A percentile compares a stretch with the other conserved stretches of the same genome.
These are phyloP conservation scores for Branchellion lobata DNA, from an alignment of 2,888 invertebrate genomes.

Conservation along the genomic window DNA sequence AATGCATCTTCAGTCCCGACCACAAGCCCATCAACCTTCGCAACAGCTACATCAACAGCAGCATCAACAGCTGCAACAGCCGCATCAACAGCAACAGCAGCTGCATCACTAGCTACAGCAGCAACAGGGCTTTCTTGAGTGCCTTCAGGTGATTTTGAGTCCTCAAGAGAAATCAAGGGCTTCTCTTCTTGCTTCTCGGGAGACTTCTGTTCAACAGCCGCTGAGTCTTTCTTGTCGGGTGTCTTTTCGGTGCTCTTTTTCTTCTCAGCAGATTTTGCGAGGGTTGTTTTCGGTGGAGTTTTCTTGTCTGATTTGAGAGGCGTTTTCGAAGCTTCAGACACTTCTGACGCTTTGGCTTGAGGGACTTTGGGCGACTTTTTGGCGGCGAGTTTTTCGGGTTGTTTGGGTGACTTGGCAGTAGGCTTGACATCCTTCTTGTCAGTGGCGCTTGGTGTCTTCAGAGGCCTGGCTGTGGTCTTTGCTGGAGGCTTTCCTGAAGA, in stretches of 20 bases:
- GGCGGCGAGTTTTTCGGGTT: neutral
- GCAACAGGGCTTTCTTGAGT: neutral
- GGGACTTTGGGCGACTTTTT: neutral
- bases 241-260: constrained; percentile 8
- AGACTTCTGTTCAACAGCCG: neutral
- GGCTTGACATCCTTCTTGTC: neutral
- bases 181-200: neutral
- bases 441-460: neutral
- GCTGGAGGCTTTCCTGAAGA: constrained; percentile 1
- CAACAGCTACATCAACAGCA: neutral
- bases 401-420: neutral
- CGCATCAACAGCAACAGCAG: neutral
- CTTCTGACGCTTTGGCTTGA: neutral
- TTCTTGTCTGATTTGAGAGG: neutral
- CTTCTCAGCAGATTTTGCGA: constrained; percentile 3
- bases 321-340: neutral
- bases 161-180: neutral
- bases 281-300: neutral
- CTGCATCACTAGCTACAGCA: neutral
- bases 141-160: neutral
- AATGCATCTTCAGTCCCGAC: neutral
- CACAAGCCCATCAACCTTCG: neutral
- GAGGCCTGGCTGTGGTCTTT: neutral
- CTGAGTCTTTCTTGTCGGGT: constrained; percentile 2
- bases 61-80: neutral